Base-by-base conservation (phyloP, 2,113 vertebrate genomes). In the Bujurquina vittata region DNA sequence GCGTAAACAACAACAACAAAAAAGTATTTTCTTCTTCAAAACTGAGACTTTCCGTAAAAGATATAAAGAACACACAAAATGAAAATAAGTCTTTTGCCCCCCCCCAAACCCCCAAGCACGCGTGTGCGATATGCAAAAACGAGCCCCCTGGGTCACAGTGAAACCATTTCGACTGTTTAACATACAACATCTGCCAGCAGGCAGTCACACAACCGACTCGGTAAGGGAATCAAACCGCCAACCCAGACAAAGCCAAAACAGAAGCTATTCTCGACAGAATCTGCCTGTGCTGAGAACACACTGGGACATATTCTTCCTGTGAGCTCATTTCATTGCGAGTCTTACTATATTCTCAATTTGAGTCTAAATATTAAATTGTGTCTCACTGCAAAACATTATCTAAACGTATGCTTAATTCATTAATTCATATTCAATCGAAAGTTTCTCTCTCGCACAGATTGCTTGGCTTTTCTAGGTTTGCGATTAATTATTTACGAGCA, bases 161-260 rank as follows among this genome's bases (percentile, higher is more conserved):
- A 78, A 83, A 80, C 57, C 60, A 52, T 40, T 61, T 72, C 40
- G 37, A 61, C 37, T 72, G 75, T 75, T 57, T 75, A 69, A 88
- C 85, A 63, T 33, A 37, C 52, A 85, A 83, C 84, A 86, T 88
- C 86, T 86, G 86, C 74, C 74, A 75, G 59, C 72, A 20, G 40
- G 26, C 9, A 84, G 14, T 60, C 29, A 52, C 49, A 52, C 10
- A 52, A 20, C 46, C 52, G 26, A 72, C 52, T 31, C 10, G n/a
- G 15, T 31, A 52, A 31, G 43, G 10, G 46, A 72, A 72, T 18
- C 23, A 72, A 52, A 52, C 46, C 46, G 10, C 17, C 26, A 72
- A 72, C 29, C 46, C 10, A 52, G 17, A 18, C 65, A 33, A 18
- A 54, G 55, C 52, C 26, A 72, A 26, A 72, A 31, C 49, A 72